Base-by-base conservation (phyloP, 2,888 invertebrate genomes). In the Osedax frankpressi region DNA sequence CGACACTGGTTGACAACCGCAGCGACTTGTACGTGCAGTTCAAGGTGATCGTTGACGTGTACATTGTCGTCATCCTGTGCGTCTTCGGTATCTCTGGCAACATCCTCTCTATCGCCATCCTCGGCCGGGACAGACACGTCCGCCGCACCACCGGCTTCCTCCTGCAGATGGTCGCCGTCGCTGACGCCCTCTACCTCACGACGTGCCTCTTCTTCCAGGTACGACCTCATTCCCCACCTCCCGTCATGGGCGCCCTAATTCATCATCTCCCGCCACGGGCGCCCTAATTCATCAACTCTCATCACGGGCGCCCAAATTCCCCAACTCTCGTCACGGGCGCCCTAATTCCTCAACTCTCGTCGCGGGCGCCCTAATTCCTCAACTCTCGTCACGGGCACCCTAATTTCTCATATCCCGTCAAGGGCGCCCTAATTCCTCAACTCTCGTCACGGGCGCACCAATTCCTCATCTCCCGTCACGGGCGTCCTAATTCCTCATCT, bases 21-120 rank as follows among this genome's bases (percentile, higher is more conserved):
- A 62, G 24, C 65, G 65, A 65, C 65, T 65, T 65, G 65, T 24
- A 65, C 24, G 65, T 65, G 24, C 65, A 65, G 65, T 75, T 72
- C 72, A 69, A 71, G 72, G 63, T 76, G 28, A 26, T 75, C 65
- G 68, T 77, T n/a, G 76, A 77, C 44, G 74, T 77, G 29, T 76
- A 76, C 60, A 67, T 77, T n/a, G 77, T 77, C 28, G 27, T 68
- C 25, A 65, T 76, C n/a, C 73, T 78, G 25, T 76, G 78, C 71
- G 68, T 76, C 2, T 73, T 78, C 65, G 78, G 78, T 1, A 76
- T 78, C 27, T 69, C 74, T 1, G 77, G 76, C 14, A 78, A 78
- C 70, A 28, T 75, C 2, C 60, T 78, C 24, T 73, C 77, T 2
- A 74, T 77, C 26, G 27, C 75, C 65, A 77, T 78, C n/a, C 75